These are phyloP conservation scores for Scelioninae gen. 1 DNA, from an alignment of 2,888 invertebrate genomes.

Conservation along the genomic window DNA sequence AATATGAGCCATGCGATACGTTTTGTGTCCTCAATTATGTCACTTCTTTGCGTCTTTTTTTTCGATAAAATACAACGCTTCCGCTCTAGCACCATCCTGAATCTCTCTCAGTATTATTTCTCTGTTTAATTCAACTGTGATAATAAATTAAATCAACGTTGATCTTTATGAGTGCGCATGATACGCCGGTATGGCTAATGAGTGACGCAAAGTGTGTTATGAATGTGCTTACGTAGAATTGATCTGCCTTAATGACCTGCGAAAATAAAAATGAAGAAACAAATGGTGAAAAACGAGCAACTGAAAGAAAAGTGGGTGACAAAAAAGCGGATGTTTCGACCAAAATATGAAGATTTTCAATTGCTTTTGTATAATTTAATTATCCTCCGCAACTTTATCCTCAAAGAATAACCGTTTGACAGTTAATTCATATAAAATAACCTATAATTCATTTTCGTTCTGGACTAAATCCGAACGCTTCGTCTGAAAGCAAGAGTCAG, in stretches of 20 bases:
- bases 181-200: slow-evolving; percentile 38
- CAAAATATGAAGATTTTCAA: too few species aligned
- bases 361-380: neutral
- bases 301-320: neutral
- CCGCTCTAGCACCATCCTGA: slow-evolving; percentile 1
- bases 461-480: neutral
- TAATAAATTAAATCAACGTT: slow-evolving; percentile 41
- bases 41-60: too few species aligned
- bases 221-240: slow-evolving; percentile 26
- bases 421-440: slow-evolving; percentile 31
- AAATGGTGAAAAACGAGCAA: slow-evolving; percentile 21
- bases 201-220: slow-evolving; percentile 35
- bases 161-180: slow-evolving; percentile 36
- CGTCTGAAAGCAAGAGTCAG: slow-evolving; percentile 7
- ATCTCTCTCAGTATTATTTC: slow-evolving; percentile 14
- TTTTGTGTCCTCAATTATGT: too few species aligned
- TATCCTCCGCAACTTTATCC: neutral
- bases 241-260: slow-evolving; percentile 23
- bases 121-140: slow-evolving; percentile 14
- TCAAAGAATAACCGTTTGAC: slow-evolving; percentile 14
- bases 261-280: slow-evolving; percentile 40
- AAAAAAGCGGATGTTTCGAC: too few species aligned
- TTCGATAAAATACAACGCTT: too few species aligned
- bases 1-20: slow-evolving; percentile 1
- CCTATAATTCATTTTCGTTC: slow-evolving; percentile 25